Evolutionary conservation across 2,888 invertebrate species (phyloP).

Genomic region (Drosophila subquinaria): DNA sequence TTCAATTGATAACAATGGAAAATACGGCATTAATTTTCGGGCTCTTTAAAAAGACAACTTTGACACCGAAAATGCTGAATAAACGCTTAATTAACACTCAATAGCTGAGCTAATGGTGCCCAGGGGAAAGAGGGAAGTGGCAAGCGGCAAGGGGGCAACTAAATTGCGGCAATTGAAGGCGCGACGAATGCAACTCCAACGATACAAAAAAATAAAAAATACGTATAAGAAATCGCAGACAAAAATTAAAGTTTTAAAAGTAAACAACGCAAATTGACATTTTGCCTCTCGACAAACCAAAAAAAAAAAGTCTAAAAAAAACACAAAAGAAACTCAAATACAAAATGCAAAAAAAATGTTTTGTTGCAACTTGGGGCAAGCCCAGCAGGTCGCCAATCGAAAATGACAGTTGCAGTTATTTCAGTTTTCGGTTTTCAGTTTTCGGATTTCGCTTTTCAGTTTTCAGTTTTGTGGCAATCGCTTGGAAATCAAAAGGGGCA

Average conservation of each 20-base stretch:
- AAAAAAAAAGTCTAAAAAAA: constrained; percentile 18
- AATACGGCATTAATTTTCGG: constrained; percentile 75
- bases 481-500: constrained; percentile 37
- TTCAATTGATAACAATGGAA: constrained; percentile 76
- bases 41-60: constrained; percentile 75
- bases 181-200: constrained; percentile 77
- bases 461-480: constrained; percentile 45
- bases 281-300: constrained; percentile 67
- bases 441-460: constrained; percentile 31
- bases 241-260: constrained; percentile 77
- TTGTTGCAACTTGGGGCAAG: constrained; percentile 64
- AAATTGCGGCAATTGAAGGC: constrained; percentile 78
- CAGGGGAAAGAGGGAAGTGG: constrained; percentile 5
- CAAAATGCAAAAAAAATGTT: constrained; percentile 42
- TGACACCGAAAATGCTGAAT: constrained; percentile 76
- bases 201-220: constrained; percentile 13
- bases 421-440: constrained; percentile 27
- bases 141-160: constrained; percentile 15
- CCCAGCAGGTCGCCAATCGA: constrained; percentile 79
- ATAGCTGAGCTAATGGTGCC: constrained; percentile 67
- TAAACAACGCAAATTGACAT: constrained; percentile 80
- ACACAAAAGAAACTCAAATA: constrained; percentile 1
- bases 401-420: constrained; percentile 83
- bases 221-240: constrained; percentile 44
- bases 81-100: constrained; percentile 82